Evolutionary conservation across 1,140 invertebrate genomes (phyloP), one percentile per base, ranked within the genome.

Genomic region (Diplogasteroides magnus): DNA sequence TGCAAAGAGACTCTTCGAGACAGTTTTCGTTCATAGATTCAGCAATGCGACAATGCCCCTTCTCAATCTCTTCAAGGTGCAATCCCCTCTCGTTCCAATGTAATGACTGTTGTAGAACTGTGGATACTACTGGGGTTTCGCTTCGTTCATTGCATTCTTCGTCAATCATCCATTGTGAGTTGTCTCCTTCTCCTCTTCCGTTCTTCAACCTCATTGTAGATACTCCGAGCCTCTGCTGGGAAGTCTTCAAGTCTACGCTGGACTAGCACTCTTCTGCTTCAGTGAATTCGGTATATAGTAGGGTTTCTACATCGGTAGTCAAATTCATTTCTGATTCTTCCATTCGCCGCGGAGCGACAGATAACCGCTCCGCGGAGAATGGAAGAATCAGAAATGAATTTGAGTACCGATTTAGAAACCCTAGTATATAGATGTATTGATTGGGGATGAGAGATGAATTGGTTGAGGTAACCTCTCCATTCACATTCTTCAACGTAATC

Each of bases 21-120:
- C 97, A 13, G 80, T 97, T 19, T 98, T 98, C 85, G 89, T 98
- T 6, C 96, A 99, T 84, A 88, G 95, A 26, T 99, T 99, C 84
- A 98, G 95, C 23, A 93, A 99, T 86, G 89, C 91, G 2, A 98
- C 96, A 11, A 99, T 99, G 96, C 96, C 96, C 3, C 78, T 98
- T 15, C 86, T 88, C 31, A 98, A 98, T 85, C 86, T 99, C 0
- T 97, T 98, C 82, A 97, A 96, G 85, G 86, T 86, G 25, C n/a
- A n/a, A n/a, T n/a, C n/a, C 6, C 32, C 2, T 0, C 14, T 32
- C 19, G 58, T 60, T 26, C 11, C n/a, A n/a, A n/a, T n/a, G n/a
- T n/a, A n/a, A n/a, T n/a, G n/a, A n/a, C n/a, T n/a, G n/a, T n/a
- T n/a, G n/a, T n/a, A 87, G 87, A 99, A 99, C 84, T 98, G 92